Conservation (phyloP, 2,888 invertebrate genomes). For the Caenorhabditis imperialis region DNA sequence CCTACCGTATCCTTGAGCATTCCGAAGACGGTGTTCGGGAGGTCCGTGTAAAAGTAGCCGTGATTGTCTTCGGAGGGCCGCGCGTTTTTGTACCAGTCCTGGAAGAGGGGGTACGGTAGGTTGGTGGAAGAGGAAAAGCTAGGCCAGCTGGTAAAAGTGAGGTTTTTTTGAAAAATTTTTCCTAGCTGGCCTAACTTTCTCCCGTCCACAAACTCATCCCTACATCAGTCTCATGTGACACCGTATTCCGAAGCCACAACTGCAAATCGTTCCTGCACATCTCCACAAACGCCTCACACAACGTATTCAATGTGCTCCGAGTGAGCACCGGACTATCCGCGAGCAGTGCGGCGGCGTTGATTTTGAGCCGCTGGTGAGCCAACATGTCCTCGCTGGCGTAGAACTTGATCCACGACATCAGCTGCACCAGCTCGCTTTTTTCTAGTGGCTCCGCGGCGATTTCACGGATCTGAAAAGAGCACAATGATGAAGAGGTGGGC, state of each 20-base stretch:
- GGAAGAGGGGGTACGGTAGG: conserved; percentile 21
- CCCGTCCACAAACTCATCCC: too few species aligned
- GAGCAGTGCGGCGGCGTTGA: conserved; percentile 83
- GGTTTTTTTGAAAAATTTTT: too few species aligned
- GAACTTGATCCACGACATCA: conserved; percentile 93
- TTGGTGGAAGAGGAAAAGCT: neutral
- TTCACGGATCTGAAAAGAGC: conserved; percentile 86
- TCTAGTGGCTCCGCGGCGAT: conserved; percentile 90
- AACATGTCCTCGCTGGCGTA: conserved; percentile 87
- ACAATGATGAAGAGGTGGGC: too few species aligned
- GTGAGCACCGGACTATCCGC: conserved; percentile 85
- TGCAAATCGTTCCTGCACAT: conserved; percentile 79
- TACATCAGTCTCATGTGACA: conserved; percentile 88
- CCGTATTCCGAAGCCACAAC: conserved; percentile 95
- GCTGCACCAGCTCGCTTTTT: conserved; percentile 95
- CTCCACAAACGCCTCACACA: conserved; percentile 83
- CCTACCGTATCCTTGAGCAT: conserved; percentile 98
- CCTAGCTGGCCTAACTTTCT: too few species aligned
- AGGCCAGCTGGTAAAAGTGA: too few species aligned
- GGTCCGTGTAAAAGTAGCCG: conserved; percentile 90
- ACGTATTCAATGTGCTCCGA: conserved; percentile 84
- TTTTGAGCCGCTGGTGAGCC: conserved; percentile 86
- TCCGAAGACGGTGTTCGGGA: conserved; percentile 95
- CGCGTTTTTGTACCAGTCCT: conserved; percentile 89
- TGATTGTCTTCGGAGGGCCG: conserved; percentile 86